Evolutionary conservation across 2,797 vertebrate genomes (phyloP), one percentile per base, ranked within the genome.

Genomic region (Spinus olivaceus): DNA sequence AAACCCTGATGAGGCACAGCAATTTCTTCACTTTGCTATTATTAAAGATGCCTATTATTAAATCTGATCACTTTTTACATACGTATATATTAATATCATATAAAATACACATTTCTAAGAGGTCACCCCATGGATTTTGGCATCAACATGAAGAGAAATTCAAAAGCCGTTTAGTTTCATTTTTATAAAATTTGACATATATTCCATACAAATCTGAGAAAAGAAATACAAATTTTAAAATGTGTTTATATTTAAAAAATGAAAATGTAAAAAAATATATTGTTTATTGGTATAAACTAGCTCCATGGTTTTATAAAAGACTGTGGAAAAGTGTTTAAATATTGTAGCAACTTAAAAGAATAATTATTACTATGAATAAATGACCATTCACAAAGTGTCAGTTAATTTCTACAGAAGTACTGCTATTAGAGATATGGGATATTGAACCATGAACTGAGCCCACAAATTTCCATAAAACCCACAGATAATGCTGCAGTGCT

Each of bases 351-450:
- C 73, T 93, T 92, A 92, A 54, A 92, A 69, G 44, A 92, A 67
- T 35, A 90, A 88, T 74, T 96, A 53, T 87, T 30, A 80, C 49
- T 84, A 60, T 47, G 81, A 93, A 93, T 87, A 88, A 96, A 92
- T 54, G 72, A 61, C 72, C 24, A 77, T 82, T 93, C 74, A 93
- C 57, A 94, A 95, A 57, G 6, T 24, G 89, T 90, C 89, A 66
- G 81, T 86, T 95, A 92, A 91, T 92, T 88, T 95, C 16, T 85
- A 67, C 10, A 76, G 67, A 84, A 53, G 51, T 60, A 79, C 37
- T 95, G 39, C 83, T 57, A 23, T 89, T 95, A 71, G 32, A 91
- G 39, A 53, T 89, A 39, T 39, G 56, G 42, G 27, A 81, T 66
- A 92, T 14, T 92, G 53, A 95, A 77, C 37, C 13, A 10, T 60